Evolutionary conservation across 1,140 invertebrate species (phyloP).

Genomic region (Lepeophtheirus salmonis): DNA sequence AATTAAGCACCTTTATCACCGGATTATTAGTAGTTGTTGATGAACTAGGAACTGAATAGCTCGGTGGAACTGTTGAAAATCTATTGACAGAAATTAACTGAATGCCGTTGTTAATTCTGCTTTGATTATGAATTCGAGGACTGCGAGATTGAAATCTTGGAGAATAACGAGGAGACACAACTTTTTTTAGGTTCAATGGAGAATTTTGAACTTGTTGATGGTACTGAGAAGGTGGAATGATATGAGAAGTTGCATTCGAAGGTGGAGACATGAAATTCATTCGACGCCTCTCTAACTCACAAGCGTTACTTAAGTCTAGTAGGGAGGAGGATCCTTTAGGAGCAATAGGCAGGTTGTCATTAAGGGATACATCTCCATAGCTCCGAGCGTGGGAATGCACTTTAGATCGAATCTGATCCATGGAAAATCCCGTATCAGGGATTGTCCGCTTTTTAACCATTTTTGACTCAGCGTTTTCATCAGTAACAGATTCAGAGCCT

Average conservation of each 20-base stretch:
- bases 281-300: conserved; percentile 3
- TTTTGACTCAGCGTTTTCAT: neutral
- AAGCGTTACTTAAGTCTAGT: conserved; percentile 5
- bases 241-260: neutral
- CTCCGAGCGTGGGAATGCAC: too few relatives aligned
- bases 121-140: neutral
- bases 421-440: too few relatives aligned
- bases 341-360: too few relatives aligned
- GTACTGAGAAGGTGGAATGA: neutral
- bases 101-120: neutral
- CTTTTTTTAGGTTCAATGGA: neutral
- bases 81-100: neutral
- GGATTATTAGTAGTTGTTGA: neutral
- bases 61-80: neutral
- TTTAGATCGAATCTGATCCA: too few relatives aligned
- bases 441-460: neutral
- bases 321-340: neutral
- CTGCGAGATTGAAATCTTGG: neutral
- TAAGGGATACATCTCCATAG: too few relatives aligned
- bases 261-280: neutral
- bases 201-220: neutral
- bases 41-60: neutral
- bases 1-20: neutral
- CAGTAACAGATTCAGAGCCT: too few relatives aligned
- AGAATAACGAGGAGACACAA: neutral